Evolutionary conservation across 2,888 invertebrate genomes (phyloP), one percentile per base, ranked within the genome.

Genomic region (Lagria hirta): DNA sequence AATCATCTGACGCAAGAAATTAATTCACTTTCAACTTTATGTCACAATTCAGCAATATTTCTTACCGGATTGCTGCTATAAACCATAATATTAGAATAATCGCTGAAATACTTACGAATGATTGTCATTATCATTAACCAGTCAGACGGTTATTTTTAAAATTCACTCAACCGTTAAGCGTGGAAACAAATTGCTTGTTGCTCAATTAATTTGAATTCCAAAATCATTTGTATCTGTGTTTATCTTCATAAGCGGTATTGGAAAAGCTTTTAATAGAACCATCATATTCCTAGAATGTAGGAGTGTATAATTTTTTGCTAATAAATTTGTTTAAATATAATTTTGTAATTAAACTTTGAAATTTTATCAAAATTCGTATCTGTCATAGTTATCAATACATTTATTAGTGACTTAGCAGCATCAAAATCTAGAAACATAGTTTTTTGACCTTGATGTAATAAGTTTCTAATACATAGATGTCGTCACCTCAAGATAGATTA

Each of bases 231-330:
- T 6, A 5, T 7, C 7, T 18, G 5, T 18, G 18, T 18, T 7
- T 18, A 7, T 7, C 6, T 5, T 18, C 7, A 7, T 18, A 18
- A 6, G 18, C 18, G 7, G 18, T 18, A 7, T 7, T 5, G 7
- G 18, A 18, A 6, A 6, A 7, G 18, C 18, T 6, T 27, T 15
- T 11, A 27, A 15, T 15, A n/a, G 27, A 29, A 17, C 10, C 29
- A 29, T 29, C 29, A n/a, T n/a, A n/a, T 27, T 8, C 16, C n/a
- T 14, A n/a, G 18, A 5, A 36, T 18, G 36, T 36, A 21, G 36
- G 36, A 18, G 36, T 36, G 24, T n/a, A n/a, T n/a, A n/a, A n/a
- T n/a, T n/a, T n/a, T n/a, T n/a, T n/a, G n/a, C n/a, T n/a, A n/a
- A n/a, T n/a, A 26, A 7, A 18, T 18, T 18, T 18, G 20, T n/a